Evolutionary conservation across 2,888 invertebrate genomes (phyloP).

Genomic region (Junonia oenone): DNA sequence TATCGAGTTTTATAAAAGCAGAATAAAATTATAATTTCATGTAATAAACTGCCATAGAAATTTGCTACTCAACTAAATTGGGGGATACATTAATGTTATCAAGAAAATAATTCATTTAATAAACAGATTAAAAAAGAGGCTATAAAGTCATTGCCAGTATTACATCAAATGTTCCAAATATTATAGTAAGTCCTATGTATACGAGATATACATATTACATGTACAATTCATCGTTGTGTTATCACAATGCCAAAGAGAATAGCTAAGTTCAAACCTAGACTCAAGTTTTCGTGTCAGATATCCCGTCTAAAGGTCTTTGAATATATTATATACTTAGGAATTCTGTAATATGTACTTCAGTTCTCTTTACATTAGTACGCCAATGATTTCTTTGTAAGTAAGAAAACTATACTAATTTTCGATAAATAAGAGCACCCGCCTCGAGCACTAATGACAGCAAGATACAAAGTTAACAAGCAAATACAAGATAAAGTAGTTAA

Average conservation of each 20-base stretch:
- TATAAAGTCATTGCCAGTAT: too few relatives aligned
- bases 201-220: not conserved
- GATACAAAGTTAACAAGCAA: slow-evolving; percentile 19
- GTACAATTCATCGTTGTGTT: not conserved
- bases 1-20: too few relatives aligned
- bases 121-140: too few relatives aligned
- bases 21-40: too few relatives aligned
- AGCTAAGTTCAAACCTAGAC: slow-evolving; percentile 2
- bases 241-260: not conserved
- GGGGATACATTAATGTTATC: too few relatives aligned
- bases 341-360: too few relatives aligned
- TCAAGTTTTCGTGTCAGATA: not conserved
- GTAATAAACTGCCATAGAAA: too few relatives aligned
- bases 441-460: slow-evolving; percentile 10
- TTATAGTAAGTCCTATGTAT: not conserved
- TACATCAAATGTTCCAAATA: not conserved
- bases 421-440: slow-evolving; percentile 1
- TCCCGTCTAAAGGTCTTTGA: not conserved
- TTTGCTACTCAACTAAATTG: too few relatives aligned
- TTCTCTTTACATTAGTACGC: too few relatives aligned
- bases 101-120: too few relatives aligned
- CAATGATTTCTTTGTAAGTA: not conserved
- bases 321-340: not conserved
- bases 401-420: not conserved
- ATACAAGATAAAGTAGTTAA: slow-evolving; percentile 16